Evolutionary conservation across 2,888 invertebrate species (phyloP), one percentile per base, ranked within the genome.

Genomic region (Leptopilina syphax): DNA sequence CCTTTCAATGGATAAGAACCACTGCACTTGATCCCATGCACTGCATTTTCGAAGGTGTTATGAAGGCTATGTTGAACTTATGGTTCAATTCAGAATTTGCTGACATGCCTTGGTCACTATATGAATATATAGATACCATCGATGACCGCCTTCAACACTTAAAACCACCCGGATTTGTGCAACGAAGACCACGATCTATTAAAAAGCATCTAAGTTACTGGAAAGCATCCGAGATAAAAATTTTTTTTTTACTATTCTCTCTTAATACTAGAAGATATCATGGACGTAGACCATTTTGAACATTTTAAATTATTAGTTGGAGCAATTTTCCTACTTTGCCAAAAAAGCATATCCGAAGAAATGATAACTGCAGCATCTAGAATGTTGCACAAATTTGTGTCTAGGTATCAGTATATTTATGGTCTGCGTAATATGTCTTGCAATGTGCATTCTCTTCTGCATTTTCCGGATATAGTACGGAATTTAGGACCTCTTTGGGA

Each of bases 281-380:
- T 82, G 13, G 13, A 60, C 0, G 2, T 18, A 9, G 65, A 65
- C 24, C 78, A 79, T 68, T 77, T 82, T 12, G 67, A 82, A 12
- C 79, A 82, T 60, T 81, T 76, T 34, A 44, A 77, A 47, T 24
- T 79, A 63, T 76, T 76, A n/a, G 44, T 44, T 7, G 44, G 44
- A 44, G 44, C 44, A 7, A 44, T 44, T 44, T 44, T 7, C 41
- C 27, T 79, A 3, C 73, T 63, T 10, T 50, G 4, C 18, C 63
- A 63, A 34, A 10, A 12, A 24, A 27, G 18, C n/a, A 24, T 54
- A 66, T 34, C 66, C 44, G 18, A n/a, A 3, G 18, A 63, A 18
- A 63, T n/a, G n/a, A 63, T 63, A 7, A 6, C 6, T 8, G 7
- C 6, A 0, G 44, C 44, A 1, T 7, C 6, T 7, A 44, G 44